These are phyloP conservation scores for Damaliscus lunatus DNA, from an alignment of 2,113 vertebrate genomes.

Conservation along the genomic window DNA sequence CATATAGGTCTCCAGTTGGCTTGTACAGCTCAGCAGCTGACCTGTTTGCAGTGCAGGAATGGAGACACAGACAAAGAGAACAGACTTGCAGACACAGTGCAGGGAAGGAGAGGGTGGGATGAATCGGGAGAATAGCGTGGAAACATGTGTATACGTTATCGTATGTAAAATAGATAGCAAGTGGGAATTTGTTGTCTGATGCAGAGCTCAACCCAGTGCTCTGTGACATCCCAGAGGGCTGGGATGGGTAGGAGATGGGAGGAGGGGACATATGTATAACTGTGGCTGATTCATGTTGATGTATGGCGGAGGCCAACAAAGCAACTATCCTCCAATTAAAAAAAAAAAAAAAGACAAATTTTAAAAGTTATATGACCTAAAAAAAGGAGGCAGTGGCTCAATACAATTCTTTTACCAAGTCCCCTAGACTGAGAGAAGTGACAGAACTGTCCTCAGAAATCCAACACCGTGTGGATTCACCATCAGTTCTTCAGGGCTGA, in stretches of 20 bases:
- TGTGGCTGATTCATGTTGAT: background rate
- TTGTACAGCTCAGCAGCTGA: background rate
- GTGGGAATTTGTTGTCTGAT: background rate
- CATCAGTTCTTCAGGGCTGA: background rate
- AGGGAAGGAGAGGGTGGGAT: background rate
- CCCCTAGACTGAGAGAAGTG: background rate
- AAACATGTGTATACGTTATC: background rate
- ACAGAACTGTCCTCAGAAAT: background rate
- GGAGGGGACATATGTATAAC: background rate
- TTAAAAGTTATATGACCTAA: background rate
- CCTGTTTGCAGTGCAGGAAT: background rate
- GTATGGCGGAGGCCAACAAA: background rate
- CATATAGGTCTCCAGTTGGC: background rate
- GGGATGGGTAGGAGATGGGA: background rate
- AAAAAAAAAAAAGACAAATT: background rate
- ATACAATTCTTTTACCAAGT: background rate
- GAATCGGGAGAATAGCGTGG: background rate
- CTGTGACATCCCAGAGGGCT: background rate
- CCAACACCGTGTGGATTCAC: fast-evolving
- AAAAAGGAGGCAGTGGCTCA: background rate
- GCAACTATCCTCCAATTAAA: background rate
- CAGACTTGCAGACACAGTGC: background rate
- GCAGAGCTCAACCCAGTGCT: background rate
- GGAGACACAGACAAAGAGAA: background rate
- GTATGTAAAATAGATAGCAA: background rate